A percentile compares a stretch with the other conserved stretches of the same genome.
Evolutionary conservation across 2,797 vertebrate species (phyloP).

Genomic region (Chrosomus eos): DNA sequence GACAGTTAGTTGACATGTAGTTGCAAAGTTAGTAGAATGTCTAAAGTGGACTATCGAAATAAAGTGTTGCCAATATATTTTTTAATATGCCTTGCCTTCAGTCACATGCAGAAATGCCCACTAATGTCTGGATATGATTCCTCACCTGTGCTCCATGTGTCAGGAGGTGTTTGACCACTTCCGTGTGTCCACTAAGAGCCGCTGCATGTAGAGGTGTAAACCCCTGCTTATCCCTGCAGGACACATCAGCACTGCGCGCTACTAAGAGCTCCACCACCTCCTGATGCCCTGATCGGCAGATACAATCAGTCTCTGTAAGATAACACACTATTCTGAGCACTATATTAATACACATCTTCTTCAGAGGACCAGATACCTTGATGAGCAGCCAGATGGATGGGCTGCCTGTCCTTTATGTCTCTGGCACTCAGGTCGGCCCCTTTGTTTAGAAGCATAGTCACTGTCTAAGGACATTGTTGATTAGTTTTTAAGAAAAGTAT

Average conservation of each 20-base stretch:
- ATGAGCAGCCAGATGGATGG: conserved; percentile 94
- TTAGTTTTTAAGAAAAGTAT: background rate
- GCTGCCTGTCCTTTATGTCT: conserved; percentile 94
- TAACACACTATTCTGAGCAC: background rate
- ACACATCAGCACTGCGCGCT: conserved; percentile 88
- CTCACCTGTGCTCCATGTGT: conserved; percentile 91
- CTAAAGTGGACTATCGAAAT: too few species aligned
- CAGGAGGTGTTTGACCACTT: conserved; percentile 92
- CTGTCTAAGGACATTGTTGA: conserved; percentile 79
- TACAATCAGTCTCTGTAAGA: background rate
- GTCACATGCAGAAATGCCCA: background rate
- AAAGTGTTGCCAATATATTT: too few species aligned
- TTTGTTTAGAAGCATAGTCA: conserved; percentile 93
- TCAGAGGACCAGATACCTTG: conserved; percentile 76
- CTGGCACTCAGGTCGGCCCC: conserved; percentile 92
- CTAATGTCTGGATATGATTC: background rate
- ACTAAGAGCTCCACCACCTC: conserved; percentile 94
- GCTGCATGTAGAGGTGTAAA: conserved; percentile 95
- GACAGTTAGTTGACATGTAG: too few species aligned
- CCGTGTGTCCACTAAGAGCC: conserved; percentile 91
- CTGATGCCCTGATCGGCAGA: conserved; percentile 82
- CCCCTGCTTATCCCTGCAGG: conserved; percentile 92
- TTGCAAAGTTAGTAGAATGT: too few species aligned
- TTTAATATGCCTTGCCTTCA: background rate
- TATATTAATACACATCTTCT: background rate